These are phyloP conservation scores for Epirrhoe alternata DNA, from an alignment of 2,888 invertebrate species.

Conservation along the genomic window DNA sequence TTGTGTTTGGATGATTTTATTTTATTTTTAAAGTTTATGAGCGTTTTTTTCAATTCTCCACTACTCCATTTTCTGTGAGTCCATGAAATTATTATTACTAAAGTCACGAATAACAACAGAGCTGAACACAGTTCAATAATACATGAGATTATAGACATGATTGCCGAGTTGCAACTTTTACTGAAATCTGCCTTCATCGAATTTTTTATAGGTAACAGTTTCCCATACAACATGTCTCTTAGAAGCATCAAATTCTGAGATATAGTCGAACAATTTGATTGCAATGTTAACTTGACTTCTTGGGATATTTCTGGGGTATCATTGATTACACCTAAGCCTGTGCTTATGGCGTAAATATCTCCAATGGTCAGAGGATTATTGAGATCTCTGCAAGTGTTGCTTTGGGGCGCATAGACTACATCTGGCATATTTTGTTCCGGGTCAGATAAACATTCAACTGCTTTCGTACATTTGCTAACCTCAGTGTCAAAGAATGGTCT, in stretches of 20 bases:
- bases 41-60: conserved; percentile 40
- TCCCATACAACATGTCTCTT: conserved; percentile 63
- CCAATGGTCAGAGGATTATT: conserved; percentile 56
- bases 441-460: conserved; percentile 55
- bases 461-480: conserved; percentile 55
- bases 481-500: conserved; percentile 57
- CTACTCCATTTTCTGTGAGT: conserved; percentile 48
- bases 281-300: conserved; percentile 48
- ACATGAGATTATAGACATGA: conserved; percentile 54
- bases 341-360: conserved; percentile 67
- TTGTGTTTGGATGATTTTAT: conserved; percentile 40
- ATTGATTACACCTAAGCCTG: conserved; percentile 59
- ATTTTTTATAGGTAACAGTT: conserved; percentile 50
- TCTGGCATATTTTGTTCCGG: conserved; percentile 58
- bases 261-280: conserved; percentile 68
- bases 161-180: conserved; percentile 54
- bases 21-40: conserved; percentile 33
- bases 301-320: conserved; percentile 35
- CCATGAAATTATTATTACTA: conserved; percentile 50
- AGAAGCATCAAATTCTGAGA: conserved; percentile 68
- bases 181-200: conserved; percentile 51
- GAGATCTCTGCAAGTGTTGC: conserved; percentile 66
- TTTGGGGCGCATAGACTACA: conserved; percentile 59
- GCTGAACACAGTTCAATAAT: conserved; percentile 53
- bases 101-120: conserved; percentile 54